Evolutionary conservation across 2,113 vertebrate genomes (phyloP).

Genomic region (Etia nguti): DNA sequence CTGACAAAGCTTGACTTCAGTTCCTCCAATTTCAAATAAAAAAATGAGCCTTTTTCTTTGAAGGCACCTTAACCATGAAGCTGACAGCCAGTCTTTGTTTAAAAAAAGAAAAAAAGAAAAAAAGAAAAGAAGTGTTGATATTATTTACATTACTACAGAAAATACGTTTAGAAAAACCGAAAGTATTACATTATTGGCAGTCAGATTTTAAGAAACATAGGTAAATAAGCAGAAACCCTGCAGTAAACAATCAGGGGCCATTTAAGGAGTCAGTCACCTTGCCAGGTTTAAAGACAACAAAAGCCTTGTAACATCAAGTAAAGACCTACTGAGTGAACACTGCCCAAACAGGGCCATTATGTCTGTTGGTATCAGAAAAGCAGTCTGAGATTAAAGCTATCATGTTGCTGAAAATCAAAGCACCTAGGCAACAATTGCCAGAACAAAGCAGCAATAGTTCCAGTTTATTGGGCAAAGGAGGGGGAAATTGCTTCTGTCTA

Average conservation of each 20-base stretch:
- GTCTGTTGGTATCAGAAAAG: constrained; percentile 21
- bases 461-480: constrained; percentile 46
- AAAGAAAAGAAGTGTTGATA: background rate
- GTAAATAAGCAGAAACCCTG: background rate
- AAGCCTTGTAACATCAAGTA: constrained; percentile 18
- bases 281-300: background rate
- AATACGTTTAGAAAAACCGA: background rate
- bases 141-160: background rate
- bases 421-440: constrained; percentile 27
- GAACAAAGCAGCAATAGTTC: constrained; percentile 37
- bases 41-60: background rate
- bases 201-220: background rate
- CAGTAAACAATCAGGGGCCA: background rate
- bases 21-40: background rate
- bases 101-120: background rate
- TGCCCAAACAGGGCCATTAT: constrained; percentile 12
- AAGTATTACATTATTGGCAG: background rate
- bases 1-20: background rate
- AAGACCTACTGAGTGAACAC: constrained; percentile 16
- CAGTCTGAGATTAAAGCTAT: constrained; percentile 46
- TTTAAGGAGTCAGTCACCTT: constrained; percentile 2
- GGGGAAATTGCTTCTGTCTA: constrained; percentile 57
- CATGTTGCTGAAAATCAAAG: constrained; percentile 45
- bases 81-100: background rate
- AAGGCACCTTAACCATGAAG: background rate